Evolutionary conservation across 2,888 invertebrate genomes (phyloP), one percentile per base, ranked within the genome.

Genomic region (Mellilla xanthometata): DNA sequence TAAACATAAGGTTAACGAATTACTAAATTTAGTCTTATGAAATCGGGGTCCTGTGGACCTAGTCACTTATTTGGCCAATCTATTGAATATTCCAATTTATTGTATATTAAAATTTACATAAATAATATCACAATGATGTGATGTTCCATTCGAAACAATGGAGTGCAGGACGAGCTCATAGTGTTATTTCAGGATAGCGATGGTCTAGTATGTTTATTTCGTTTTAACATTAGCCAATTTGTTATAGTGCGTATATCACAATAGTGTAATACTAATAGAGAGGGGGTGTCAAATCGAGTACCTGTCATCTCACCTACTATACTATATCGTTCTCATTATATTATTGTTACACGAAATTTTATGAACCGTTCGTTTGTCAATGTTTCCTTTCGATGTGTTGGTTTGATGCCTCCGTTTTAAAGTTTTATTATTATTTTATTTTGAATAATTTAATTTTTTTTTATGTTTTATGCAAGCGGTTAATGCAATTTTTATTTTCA

Each of bases 1-100:
- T 83, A 83, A 71, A 87, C 87, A 86, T 88, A 88, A 88, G 87
- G 83, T 86, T 88, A 85, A 89, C 89, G 89, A 89, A 89, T 88
- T 89, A 87, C 87, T 89, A 88, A 89, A 89, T 83, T 86, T 87
- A 87, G 87, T 81, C 76, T 87, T 84, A 87, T 81, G 81, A 81
- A 80, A 80, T 76, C 70, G 76, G 68, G 89, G 87, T 87, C 87
- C 77, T 81, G 75, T 71, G 72, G 87, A 84, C 89, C 89, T 84
- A 88, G 89, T 88, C 89, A 87, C 84, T 84, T 81, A 75, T 87
- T 88, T 84, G 89, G 89, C 89, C 88, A 87, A 88, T 84, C 81
- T 84, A 85, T 81, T 84, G 79, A 85, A 81, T 87, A 88, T 89
- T 89, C 89, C 89, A 89, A 84, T 88, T 81, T 86, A 87, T 86